Percentiles rank a stretch among this genome's conserved stretches.
phyloP scores from a whole-genome alignment of 2,113 vertebrate species.

The Podocnemis expansa region DNA sequence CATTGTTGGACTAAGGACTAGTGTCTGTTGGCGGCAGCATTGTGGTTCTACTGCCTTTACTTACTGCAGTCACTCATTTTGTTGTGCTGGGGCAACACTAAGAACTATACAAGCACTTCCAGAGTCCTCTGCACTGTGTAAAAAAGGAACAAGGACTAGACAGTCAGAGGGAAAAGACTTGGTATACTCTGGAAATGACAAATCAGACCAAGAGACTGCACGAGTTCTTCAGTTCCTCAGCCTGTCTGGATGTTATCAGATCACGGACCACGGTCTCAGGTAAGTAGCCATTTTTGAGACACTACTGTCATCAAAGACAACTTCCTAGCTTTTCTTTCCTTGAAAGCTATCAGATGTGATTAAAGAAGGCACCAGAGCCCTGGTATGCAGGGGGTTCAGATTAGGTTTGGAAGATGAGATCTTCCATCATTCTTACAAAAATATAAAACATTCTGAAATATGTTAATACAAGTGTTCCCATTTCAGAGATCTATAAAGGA shows the following conservation, averaged over 20 bases:
- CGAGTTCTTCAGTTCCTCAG: constrained; percentile 93
- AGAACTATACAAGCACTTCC: constrained; percentile 86
- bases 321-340: neutral
- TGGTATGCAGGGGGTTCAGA: neutral
- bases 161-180: constrained; percentile 79
- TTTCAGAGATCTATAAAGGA: neutral
- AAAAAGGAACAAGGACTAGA: constrained; percentile 85
- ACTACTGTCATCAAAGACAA: neutral
- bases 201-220: constrained; percentile 79
- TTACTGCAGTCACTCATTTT: constrained; percentile 90
- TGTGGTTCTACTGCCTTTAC: constrained; percentile 81
- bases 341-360: neutral
- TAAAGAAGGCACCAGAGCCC: neutral
- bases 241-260: constrained; percentile 95
- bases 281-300: constrained; percentile 64
- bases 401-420: neutral
- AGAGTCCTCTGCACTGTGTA: constrained; percentile 76
- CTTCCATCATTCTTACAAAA: neutral
- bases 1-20: constrained; percentile 87
- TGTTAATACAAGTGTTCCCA: neutral
- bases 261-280: constrained; percentile 96
- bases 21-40: constrained; percentile 85
- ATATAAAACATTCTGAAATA: neutral
- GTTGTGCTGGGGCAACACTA: constrained; percentile 84
- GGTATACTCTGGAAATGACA: constrained; percentile 76